Conservation (phyloP, 2,888 invertebrate species). For the Erpobdella octoculata region DNA sequence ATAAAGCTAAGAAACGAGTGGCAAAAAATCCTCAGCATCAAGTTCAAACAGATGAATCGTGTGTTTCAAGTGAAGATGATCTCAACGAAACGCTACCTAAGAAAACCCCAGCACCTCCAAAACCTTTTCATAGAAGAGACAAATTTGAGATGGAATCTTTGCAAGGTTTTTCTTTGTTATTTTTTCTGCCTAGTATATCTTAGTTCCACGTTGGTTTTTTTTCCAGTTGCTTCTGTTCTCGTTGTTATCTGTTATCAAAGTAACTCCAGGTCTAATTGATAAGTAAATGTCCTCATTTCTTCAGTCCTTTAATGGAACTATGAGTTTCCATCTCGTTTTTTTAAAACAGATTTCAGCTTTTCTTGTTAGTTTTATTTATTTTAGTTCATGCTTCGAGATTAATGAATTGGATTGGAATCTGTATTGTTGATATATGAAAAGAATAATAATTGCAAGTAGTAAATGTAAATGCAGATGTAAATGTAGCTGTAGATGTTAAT, state of each 20-base stretch:
- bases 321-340: too few species aligned
- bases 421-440: too few species aligned
- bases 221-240: neutral
- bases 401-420: too few species aligned
- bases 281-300: too few species aligned
- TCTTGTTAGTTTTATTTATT: too few species aligned
- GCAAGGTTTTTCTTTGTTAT: neutral
- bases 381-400: too few species aligned
- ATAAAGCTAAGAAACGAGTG: conserved; percentile 29
- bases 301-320: too few species aligned
- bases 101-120: conserved; percentile 23
- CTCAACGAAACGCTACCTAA: conserved; percentile 26
- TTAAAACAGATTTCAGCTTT: neutral
- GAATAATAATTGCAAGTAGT: too few species aligned
- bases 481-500: too few species aligned
- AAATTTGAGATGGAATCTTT: conserved; percentile 22
- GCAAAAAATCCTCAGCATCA: conserved; percentile 28
- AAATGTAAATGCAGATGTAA: too few species aligned
- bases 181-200: neutral
- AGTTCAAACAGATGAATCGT: conserved; percentile 34
- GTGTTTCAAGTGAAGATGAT: conserved; percentile 38
- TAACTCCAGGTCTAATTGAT: too few species aligned
- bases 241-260: neutral
- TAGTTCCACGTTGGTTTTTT: neutral
- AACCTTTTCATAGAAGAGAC: conserved; percentile 27